A percentile compares a stretch with the other conserved stretches of the same genome.
Evolutionary conservation across 1,140 invertebrate species (phyloP).

Genomic region (Drosophila ironensis): DNA sequence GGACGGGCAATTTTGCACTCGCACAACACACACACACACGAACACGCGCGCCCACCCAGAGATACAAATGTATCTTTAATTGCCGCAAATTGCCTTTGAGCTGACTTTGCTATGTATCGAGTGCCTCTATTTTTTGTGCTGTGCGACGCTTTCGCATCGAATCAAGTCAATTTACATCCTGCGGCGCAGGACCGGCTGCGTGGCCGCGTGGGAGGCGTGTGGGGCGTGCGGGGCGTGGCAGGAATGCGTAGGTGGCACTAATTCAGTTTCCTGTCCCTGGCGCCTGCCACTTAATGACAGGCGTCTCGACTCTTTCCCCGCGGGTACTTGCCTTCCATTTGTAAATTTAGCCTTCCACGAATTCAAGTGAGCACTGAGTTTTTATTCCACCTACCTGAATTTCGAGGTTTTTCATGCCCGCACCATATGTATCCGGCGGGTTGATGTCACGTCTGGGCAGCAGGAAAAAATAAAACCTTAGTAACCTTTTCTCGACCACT

Average conservation of each 20-base stretch:
- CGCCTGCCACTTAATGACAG: slow-evolving; percentile 47
- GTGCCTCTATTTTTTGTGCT: background rate
- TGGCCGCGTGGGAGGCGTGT: no score
- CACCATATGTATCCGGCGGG: no score
- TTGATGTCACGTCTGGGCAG: slow-evolving; percentile 37
- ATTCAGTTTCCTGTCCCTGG: slow-evolving; percentile 46
- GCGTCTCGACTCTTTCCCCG: slow-evolving; percentile 14
- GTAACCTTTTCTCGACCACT: background rate
- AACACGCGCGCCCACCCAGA: slow-evolving; percentile 4
- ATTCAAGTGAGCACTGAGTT: slow-evolving; percentile 1
- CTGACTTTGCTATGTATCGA: slow-evolving; percentile 29
- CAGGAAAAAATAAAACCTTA: background rate
- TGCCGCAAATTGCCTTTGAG: slow-evolving; percentile 52
- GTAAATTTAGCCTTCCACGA: slow-evolving; percentile 39
- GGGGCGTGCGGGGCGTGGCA: slow-evolving; percentile 8
- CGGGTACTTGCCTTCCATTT: background rate
- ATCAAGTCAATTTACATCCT: slow-evolving; percentile 46
- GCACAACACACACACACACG: slow-evolving; percentile 5
- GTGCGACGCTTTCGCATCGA: slow-evolving; percentile 20
- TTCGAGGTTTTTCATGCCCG: background rate
- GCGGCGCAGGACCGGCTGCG: slow-evolving; percentile 17
- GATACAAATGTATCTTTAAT: slow-evolving; percentile 58
- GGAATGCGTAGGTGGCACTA: slow-evolving; percentile 40
- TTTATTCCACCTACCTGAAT: slow-evolving; percentile 7
- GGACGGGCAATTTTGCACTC: slow-evolving; percentile 56